phyloP scores from a whole-genome alignment of 2,797 vertebrate genomes.

The Amniataba percoides region DNA sequence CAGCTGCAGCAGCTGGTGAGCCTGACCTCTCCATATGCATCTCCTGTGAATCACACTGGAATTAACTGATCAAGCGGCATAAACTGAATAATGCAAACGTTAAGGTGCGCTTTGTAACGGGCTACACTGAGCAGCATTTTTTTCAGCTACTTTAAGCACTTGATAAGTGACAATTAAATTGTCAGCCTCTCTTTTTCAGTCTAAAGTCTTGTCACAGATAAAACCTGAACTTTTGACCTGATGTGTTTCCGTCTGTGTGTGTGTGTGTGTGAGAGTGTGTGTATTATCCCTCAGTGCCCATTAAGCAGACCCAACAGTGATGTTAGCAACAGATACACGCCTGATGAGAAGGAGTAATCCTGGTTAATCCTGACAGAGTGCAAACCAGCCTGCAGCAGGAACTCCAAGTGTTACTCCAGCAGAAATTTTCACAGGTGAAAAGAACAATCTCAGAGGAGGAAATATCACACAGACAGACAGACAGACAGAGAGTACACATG shows the following conservation, averaged over 20 bases:
- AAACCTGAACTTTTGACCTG: conserved; percentile 34
- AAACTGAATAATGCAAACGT: conserved; percentile 45
- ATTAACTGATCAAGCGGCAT: conserved; percentile 18
- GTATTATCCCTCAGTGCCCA: conserved; percentile 33
- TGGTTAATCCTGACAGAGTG: conserved; percentile 79
- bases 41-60: conserved; percentile 29
- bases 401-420: conserved; percentile 56
- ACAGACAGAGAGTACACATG: not conserved
- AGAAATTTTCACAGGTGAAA: conserved; percentile 49
- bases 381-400: conserved; percentile 55
- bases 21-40: conserved; percentile 42
- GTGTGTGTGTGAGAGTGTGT: conserved; percentile 25
- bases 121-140: not conserved
- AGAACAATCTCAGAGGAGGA: conserved; percentile 12
- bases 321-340: conserved; percentile 65
- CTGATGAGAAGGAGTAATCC: conserved; percentile 84
- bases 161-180: conserved; percentile 2
- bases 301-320: conserved; percentile 57
- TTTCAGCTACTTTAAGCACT: conserved; percentile 5
- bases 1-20: conserved; percentile 61
- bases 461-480: conserved; percentile 2
- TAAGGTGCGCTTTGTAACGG: not conserved
- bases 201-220: not conserved
- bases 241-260: not conserved
- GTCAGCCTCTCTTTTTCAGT: conserved; percentile 1